These are phyloP conservation scores for Drosophila neotestacea DNA, from an alignment of 2,888 invertebrate species.

Conservation along the genomic window DNA sequence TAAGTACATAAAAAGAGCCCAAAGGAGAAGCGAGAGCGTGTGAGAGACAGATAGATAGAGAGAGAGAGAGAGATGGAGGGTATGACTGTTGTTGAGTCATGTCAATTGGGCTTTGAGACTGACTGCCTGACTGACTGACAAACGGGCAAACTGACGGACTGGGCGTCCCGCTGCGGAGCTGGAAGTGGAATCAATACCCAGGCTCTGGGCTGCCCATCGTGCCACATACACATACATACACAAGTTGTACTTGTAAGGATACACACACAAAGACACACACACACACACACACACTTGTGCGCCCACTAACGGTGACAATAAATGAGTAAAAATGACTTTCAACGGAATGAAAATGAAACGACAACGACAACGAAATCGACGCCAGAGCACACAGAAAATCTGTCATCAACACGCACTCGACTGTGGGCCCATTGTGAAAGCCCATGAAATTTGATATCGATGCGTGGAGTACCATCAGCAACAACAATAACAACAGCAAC, in stretches of 20 bases:
- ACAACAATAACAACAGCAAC: conserved; percentile 14
- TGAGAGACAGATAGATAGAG: conserved; percentile 1
- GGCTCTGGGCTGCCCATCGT: conserved; percentile 58
- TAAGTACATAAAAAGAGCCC: conserved; percentile 67
- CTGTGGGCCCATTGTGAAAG: conserved; percentile 64
- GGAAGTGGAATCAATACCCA: conserved; percentile 76
- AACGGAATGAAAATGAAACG: conserved; percentile 73
- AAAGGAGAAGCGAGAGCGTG: conserved; percentile 28
- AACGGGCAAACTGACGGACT: conserved; percentile 24
- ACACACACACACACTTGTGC: conserved; percentile 38
- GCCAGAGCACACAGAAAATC: conserved; percentile 62
- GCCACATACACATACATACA: conserved; percentile 18
- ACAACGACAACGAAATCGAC: conserved; percentile 47
- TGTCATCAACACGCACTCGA: conserved; percentile 77
- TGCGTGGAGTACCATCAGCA: conserved; percentile 60
- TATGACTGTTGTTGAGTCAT: conserved; percentile 75
- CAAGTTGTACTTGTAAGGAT: conserved; percentile 71
- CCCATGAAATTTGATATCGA: conserved; percentile 78
- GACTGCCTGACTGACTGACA: conserved; percentile 41
- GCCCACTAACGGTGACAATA: conserved; percentile 76
- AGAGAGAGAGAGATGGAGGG: conserved; percentile 15
- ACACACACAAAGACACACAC: conserved; percentile 43
- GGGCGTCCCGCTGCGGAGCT: conserved; percentile 54
- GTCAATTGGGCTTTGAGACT: conserved; percentile 71
- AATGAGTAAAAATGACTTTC: conserved; percentile 81